Conservation (phyloP, 2,888 invertebrate species). For the Odontocerum albicorne region DNA sequence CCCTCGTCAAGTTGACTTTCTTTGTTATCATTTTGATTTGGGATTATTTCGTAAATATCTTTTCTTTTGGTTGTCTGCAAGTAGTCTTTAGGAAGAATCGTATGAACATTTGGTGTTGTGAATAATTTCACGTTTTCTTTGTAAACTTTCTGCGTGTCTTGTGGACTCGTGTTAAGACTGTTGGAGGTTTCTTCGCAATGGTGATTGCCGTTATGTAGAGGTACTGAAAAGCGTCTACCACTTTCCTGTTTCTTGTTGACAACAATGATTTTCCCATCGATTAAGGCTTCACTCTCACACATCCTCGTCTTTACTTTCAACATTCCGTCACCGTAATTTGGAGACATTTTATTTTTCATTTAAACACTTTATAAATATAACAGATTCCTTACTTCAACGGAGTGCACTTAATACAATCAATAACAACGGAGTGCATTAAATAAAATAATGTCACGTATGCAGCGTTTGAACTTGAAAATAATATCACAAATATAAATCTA, state of each 20-base stretch:
- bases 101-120: background rate
- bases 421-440: too few species aligned
- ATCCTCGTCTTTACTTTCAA: slow-evolving; percentile 15
- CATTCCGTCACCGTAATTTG: slow-evolving; percentile 1
- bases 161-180: background rate
- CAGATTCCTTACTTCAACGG: too few species aligned
- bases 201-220: background rate
- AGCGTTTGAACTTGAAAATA: too few species aligned
- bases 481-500: too few species aligned
- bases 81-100: background rate
- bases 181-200: background rate
- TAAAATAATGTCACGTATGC: too few species aligned
- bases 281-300: slow-evolving; percentile 13
- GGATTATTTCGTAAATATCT: background rate
- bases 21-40: too few species aligned
- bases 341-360: slow-evolving; percentile 10
- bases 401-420: too few species aligned
- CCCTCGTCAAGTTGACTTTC: background rate
- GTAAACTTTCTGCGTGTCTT: background rate
- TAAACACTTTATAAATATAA: too few species aligned
- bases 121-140: slow-evolving; percentile 4
- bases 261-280: slow-evolving; percentile 5
- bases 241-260: slow-evolving; percentile 2
- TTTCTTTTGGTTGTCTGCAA: background rate
- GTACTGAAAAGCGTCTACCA: background rate